Base-by-base conservation (phyloP, 2,888 invertebrate species). In the Zelleria hepariella region DNA sequence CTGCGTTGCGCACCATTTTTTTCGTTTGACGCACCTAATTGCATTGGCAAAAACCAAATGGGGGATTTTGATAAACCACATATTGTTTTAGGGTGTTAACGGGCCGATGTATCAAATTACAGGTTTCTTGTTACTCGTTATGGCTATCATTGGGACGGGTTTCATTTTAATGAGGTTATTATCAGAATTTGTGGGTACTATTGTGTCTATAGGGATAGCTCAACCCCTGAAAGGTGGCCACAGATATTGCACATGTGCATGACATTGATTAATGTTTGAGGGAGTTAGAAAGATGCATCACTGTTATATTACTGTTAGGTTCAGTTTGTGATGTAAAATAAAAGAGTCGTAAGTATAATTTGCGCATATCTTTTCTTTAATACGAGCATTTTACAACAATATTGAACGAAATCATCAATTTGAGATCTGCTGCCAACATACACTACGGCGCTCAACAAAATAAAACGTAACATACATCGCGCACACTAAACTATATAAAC, bases 341-440 rank as follows among this genome's bases (percentile, higher is more conserved):
- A 73, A 72, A 72, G 67, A 59, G 10, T n/a, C 24, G 18, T 52
- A 73, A 68, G 67, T 67, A 67, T 69, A 68, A 75, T 81, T 83
- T 83, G 87, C 87, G 86, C 86, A 87, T 87, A 87, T 87, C 73
- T 82, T 86, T 82, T 86, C 80, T 85, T 88, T 88, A 88, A 88
- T 88, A 88, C 86, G 87, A 86, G 86, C 88, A 87, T 86, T 86
- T 86, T 88, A 88, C 88, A 88, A 88, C 88, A 88, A 87, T 85
- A 86, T 84, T 86, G 86, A 87, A 86, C 85, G 82, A 86, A 87
- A 85, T 86, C 84, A 80, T 86, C 85, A 84, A 77, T 82, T 85
- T 88, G 88, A 88, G 88, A 88, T 88, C 88, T 86, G 87, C 85
- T 83, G 87, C 86, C 87, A 86, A 85, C 87, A 83, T 86, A 86